Percentiles rank a stretch among this genome's conserved stretches.
Evolutionary conservation across 2,797 vertebrate genomes (phyloP).

Genomic region (Sebastiscus albofasciatus): DNA sequence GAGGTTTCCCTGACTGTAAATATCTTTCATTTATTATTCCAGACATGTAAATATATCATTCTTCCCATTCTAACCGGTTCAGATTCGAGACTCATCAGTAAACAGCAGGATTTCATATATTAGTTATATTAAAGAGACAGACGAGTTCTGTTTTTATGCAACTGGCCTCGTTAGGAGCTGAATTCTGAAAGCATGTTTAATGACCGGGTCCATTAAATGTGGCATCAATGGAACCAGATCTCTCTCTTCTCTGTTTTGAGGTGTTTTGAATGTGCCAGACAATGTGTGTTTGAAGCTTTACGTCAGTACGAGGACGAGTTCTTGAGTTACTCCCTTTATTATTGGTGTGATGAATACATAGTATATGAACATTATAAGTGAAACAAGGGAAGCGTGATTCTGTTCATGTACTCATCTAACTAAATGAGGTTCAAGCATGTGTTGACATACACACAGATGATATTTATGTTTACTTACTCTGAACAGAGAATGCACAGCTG

Average conservation of each 20-base stretch:
- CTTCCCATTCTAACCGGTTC: not conserved
- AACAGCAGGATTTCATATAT: not conserved
- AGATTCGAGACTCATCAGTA: not conserved
- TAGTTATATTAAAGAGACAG: no score
- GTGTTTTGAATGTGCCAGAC: not conserved
- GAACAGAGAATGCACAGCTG: slow-evolving; percentile 89
- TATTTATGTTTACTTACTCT: slow-evolving; percentile 82
- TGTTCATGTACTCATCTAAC: not conserved
- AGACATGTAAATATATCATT: not conserved
- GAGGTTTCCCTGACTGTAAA: not conserved
- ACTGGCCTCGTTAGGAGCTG: not conserved
- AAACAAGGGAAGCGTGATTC: not conserved
- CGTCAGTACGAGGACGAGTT: not conserved
- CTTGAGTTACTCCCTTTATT: not conserved
- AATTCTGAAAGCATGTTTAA: not conserved
- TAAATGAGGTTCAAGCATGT: no score
- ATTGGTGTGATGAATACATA: not conserved
- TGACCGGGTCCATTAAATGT: not conserved
- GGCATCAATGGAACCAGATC: not conserved
- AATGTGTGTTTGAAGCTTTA: not conserved
- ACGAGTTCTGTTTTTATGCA: no score
- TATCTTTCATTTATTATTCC: not conserved
- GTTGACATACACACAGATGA: no score
- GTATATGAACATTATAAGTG: not conserved
- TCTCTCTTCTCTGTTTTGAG: not conserved